These are phyloP conservation scores for Psophia crepitans DNA, from an alignment of 2,113 vertebrate species.

Conservation along the genomic window DNA sequence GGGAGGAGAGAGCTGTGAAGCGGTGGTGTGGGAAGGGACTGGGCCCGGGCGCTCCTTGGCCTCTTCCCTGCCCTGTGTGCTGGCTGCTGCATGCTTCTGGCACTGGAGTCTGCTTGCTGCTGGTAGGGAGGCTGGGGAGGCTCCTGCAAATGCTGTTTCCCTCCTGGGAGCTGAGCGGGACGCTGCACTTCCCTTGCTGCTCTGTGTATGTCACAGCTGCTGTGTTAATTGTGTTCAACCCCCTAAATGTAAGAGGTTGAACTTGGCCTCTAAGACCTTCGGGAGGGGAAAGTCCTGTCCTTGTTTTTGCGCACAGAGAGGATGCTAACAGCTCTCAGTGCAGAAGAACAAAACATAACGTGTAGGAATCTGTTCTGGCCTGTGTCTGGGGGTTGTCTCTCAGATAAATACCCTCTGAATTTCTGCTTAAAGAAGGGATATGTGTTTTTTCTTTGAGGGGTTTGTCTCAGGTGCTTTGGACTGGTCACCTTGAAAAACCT, in stretches of 20 bases:
- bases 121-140: neutral
- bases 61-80: neutral
- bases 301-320: neutral
- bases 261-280: neutral
- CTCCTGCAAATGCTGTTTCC: neutral
- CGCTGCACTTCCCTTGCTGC: neutral
- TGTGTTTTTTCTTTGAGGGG: neutral
- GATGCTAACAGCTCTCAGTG: neutral
- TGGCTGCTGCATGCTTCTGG: neutral
- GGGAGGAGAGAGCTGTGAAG: neutral
- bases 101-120: neutral
- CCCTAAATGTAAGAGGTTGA: neutral
- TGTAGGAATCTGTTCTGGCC: neutral
- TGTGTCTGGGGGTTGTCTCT: neutral
- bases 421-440: neutral
- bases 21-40: neutral
- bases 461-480: neutral
- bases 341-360: neutral
- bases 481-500: neutral
- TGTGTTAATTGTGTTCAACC: fast-evolving
- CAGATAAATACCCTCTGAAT: neutral
- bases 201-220: neutral
- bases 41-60: fast-evolving
- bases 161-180: neutral
- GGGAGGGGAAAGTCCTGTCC: fast-evolving